These are phyloP conservation scores for Xenopus borealis DNA, from an alignment of 2,113 vertebrate genomes.

Conservation along the genomic window DNA sequence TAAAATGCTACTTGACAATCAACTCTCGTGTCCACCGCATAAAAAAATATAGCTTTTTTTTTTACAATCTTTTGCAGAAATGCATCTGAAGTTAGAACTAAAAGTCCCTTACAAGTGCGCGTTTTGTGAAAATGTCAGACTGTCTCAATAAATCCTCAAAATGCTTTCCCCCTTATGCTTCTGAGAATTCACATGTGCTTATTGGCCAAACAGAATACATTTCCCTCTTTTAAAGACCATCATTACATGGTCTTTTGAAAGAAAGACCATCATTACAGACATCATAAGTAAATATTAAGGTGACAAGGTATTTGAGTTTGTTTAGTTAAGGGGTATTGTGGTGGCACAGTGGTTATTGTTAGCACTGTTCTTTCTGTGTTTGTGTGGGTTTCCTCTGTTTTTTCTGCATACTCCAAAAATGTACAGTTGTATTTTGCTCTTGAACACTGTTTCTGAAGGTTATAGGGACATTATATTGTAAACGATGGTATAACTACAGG, in stretches of 20 bases:
- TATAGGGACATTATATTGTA: too few relatives aligned
- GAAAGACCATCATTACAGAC: neutral
- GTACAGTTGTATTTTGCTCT: too few relatives aligned
- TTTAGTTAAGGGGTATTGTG: too few relatives aligned
- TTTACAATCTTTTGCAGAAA: conserved; percentile 25
- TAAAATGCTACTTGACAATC: conserved; percentile 32
- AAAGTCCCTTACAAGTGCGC: conserved; percentile 38
- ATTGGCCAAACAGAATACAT: conserved; percentile 26
- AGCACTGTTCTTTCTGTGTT: too few relatives aligned
- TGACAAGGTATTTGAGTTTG: too few relatives aligned
- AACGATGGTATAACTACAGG: too few relatives aligned
- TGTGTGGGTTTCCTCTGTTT: too few relatives aligned
- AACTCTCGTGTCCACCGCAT: neutral
- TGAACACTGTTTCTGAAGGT: too few relatives aligned
- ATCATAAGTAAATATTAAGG: too few relatives aligned
- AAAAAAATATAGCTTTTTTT: conserved; percentile 19
- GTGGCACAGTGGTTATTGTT: too few relatives aligned
- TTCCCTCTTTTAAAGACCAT: conserved; percentile 6
- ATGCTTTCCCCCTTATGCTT: conserved; percentile 23
- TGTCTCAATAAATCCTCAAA: conserved; percentile 25
- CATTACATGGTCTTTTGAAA: too few relatives aligned
- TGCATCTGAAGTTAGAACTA: conserved; percentile 33
- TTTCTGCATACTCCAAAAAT: too few relatives aligned
- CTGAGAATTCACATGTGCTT: conserved; percentile 27
- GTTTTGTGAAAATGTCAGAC: conserved; percentile 36